phyloP scores from a whole-genome alignment of 2,888 invertebrate species.

The Seira sanloemensis region DNA sequence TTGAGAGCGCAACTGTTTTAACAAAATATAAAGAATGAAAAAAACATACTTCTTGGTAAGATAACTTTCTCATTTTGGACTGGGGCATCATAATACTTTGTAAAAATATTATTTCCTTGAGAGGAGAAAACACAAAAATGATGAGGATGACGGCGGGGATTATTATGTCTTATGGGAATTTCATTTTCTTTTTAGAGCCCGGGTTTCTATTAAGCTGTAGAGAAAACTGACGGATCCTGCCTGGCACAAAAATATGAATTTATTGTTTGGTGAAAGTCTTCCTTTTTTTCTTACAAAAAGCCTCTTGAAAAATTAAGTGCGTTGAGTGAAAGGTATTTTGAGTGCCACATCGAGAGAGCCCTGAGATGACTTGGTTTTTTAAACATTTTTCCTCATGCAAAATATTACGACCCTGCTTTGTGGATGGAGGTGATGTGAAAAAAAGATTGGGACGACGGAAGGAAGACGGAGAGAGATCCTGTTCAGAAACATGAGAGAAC shows the following conservation, averaged over 20 bases:
- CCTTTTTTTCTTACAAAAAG: no score
- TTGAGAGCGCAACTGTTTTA: no score
- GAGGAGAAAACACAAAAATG: not conserved
- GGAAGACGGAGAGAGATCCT: not conserved
- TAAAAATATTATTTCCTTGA: not conserved
- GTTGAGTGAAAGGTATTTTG: not conserved
- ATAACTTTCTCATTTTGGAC: not conserved
- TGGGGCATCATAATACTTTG: not conserved
- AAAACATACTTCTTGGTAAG: not conserved
- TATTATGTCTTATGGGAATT: slow-evolving; percentile 4
- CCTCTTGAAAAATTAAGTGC: not conserved
- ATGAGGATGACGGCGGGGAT: not conserved
- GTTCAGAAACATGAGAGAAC: not conserved
- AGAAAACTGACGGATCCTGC: not conserved
- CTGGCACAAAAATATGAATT: not conserved
- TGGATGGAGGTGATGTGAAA: not conserved
- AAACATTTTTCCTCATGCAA: no score
- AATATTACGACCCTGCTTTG: no score
- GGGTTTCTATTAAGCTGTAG: not conserved
- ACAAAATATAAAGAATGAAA: not conserved
- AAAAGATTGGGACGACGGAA: slow-evolving; percentile 8
- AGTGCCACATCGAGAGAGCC: no score
- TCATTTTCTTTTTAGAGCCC: not conserved
- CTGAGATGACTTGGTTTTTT: no score
- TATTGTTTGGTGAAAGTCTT: not conserved